Conservation (phyloP, 2,888 invertebrate species). For the Xestia rhomboidea region DNA sequence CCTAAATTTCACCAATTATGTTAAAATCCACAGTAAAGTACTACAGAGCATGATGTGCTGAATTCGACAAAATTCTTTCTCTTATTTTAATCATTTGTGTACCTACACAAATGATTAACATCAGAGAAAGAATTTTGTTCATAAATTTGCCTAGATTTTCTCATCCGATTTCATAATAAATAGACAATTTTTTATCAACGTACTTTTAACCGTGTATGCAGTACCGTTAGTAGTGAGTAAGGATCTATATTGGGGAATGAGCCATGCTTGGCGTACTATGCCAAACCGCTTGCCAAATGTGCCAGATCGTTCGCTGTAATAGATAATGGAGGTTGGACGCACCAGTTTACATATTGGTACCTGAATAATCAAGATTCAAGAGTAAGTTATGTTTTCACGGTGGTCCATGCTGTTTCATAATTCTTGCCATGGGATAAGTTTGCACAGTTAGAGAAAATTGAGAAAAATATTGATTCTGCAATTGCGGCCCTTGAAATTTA, state of each 20-base stretch:
- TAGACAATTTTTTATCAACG: not conserved
- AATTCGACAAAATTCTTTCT: too few species aligned
- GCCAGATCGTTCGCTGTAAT: conserved; percentile 28
- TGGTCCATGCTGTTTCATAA: not conserved
- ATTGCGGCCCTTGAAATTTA: not conserved
- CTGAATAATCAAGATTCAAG: not conserved
- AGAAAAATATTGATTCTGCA: not conserved
- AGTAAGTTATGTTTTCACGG: not conserved
- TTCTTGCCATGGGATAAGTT: not conserved
- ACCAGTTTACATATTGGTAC: not conserved
- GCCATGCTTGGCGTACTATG: conserved; percentile 14
- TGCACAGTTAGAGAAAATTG: not conserved
- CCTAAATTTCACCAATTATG: not conserved
- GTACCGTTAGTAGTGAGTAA: conserved; percentile 39
- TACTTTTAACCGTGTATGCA: not conserved
- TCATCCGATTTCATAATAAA: not conserved
- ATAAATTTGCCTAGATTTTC: not conserved
- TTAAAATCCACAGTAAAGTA: not conserved
- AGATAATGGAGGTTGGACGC: conserved; percentile 25
- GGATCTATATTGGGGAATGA: conserved; percentile 46
- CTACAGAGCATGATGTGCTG: too few species aligned
- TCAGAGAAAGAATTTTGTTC: not conserved
- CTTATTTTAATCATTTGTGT: too few species aligned
- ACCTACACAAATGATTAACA: too few species aligned
- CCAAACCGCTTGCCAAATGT: conserved; percentile 58